Conservation (phyloP, 1,140 invertebrate genomes). For the Ips nitidus region DNA sequence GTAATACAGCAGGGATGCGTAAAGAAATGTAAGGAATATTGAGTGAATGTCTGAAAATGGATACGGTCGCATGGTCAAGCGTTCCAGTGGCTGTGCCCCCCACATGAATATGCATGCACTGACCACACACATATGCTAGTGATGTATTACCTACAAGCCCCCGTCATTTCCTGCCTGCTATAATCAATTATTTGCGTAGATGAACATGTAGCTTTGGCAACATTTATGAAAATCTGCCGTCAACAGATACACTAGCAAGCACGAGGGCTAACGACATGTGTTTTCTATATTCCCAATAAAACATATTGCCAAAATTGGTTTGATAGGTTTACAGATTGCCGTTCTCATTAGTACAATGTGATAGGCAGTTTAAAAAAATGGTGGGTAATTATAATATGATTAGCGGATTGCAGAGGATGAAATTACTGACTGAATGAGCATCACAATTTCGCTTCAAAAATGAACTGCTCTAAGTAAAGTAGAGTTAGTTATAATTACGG, state of each 20-base stretch:
- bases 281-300: constrained; percentile 7
- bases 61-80: constrained; percentile 25
- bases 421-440: too few species aligned
- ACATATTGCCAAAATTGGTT: not conserved
- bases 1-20: too few species aligned
- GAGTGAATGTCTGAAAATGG: too few species aligned
- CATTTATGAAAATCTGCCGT: constrained; percentile 51
- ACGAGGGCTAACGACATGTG: constrained; percentile 15
- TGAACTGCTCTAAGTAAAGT: constrained; percentile 4
- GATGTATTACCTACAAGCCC: constrained; percentile 54
- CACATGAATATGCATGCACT: constrained; percentile 50
- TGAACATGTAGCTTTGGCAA: constrained; percentile 52
- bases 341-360: not conserved
- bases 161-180: constrained; percentile 52
- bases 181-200: constrained; percentile 53
- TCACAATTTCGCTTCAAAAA: not conserved
- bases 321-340: not conserved
- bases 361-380: too few species aligned
- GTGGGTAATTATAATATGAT: too few species aligned
- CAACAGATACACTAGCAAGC: constrained; percentile 41
- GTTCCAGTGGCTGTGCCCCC: constrained; percentile 29
- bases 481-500: not conserved
- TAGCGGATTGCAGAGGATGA: too few species aligned
- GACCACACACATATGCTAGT: constrained; percentile 48
- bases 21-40: too few species aligned